Conservation (phyloP, 2,888 invertebrate genomes). For the Brenthis hecate region DNA sequence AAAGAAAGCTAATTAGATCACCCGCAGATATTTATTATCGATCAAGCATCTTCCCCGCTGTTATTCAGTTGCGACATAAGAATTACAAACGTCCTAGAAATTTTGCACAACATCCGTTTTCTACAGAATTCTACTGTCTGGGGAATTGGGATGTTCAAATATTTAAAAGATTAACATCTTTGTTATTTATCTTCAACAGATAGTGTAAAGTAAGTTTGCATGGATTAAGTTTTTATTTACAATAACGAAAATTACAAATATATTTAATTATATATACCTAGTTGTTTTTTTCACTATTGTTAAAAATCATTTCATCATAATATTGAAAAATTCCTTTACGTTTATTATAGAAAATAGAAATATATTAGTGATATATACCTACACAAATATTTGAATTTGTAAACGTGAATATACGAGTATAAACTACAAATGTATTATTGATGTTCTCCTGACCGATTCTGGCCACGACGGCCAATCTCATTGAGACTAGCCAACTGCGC, state of each 20-base stretch:
- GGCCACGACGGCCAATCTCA: no score
- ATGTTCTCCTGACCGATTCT: no score
- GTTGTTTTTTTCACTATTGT: background rate
- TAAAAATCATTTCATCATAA: background rate
- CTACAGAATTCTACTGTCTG: conserved; percentile 44
- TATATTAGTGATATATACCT: no score
- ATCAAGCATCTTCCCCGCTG: conserved; percentile 1
- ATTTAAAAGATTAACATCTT: conserved; percentile 31
- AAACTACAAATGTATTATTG: no score
- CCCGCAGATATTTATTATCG: background rate
- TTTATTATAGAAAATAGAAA: no score
- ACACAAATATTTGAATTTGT: no score
- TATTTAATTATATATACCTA: no score
- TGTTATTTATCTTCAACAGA: conserved; percentile 12
- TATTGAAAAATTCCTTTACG: no score
- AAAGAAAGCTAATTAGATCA: conserved; percentile 7
- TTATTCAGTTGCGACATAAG: conserved; percentile 14
- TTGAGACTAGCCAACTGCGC: no score
- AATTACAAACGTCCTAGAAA: conserved; percentile 21
- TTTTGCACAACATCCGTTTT: conserved; percentile 37
- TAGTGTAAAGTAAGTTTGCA: conserved; percentile 8
- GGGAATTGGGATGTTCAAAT: conserved; percentile 35
- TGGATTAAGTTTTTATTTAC: no score
- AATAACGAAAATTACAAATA: no score
- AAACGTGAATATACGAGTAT: no score